These are phyloP conservation scores for Clarias platycephalus DNA, from an alignment of 2,797 vertebrate species.

Conservation along the genomic window DNA sequence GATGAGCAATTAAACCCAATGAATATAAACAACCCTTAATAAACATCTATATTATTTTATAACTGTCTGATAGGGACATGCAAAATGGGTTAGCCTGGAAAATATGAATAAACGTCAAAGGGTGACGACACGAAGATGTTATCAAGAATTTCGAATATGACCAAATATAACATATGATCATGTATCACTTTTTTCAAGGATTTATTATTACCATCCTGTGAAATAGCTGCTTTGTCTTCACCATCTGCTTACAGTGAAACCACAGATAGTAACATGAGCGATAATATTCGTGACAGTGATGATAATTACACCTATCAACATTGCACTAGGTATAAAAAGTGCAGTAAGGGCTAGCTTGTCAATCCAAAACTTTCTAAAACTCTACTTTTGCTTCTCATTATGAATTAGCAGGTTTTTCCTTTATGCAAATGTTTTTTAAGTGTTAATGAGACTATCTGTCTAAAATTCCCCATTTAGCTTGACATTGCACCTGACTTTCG, in stretches of 20 bases:
- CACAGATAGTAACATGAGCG: background rate
- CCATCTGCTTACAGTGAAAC: conserved; percentile 5
- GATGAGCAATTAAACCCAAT: background rate
- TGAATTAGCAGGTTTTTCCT: background rate
- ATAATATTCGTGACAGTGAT: conserved; percentile 1
- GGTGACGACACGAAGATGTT: too few species aligned
- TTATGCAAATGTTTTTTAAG: background rate
- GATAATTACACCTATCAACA: conserved; percentile 13
- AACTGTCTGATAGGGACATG: background rate
- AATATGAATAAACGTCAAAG: background rate
- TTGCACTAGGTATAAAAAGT: background rate
- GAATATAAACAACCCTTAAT: background rate
- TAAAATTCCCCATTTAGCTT: conserved; percentile 29
- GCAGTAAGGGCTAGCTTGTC: background rate
- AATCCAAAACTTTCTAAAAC: conserved; percentile 2
- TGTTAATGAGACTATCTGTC: conserved; percentile 35
- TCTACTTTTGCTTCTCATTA: background rate
- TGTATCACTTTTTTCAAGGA: background rate
- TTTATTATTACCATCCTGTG: background rate
- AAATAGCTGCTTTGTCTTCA: background rate
- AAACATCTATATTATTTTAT: background rate
- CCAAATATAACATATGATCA: background rate
- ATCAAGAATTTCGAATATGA: background rate
- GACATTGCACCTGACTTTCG: conserved; percentile 19
- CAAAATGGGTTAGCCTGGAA: background rate